A percentile compares a stretch with the other conserved stretches of the same genome.
Evolutionary conservation across 2,888 invertebrate species (phyloP).

Genomic region (Trypoxylon attenuatum): DNA sequence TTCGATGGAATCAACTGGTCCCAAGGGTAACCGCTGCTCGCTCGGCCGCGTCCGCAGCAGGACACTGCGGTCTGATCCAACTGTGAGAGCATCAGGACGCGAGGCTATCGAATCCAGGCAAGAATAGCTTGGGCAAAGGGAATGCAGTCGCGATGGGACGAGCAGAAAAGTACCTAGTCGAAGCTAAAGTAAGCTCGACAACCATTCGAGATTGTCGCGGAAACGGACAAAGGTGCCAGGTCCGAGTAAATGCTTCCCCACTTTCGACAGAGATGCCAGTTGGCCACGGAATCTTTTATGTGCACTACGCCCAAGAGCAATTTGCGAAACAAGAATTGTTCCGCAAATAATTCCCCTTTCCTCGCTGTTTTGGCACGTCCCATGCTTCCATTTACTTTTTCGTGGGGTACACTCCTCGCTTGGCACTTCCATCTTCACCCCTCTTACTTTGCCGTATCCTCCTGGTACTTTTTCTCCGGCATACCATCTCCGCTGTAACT

Average conservation of each 20-base stretch:
- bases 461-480: background rate
- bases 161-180: too few species aligned
- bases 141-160: too few species aligned
- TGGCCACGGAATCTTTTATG: background rate
- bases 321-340: slow-evolving; percentile 27
- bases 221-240: slow-evolving; percentile 28
- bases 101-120: slow-evolving; percentile 4
- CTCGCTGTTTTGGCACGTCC: background rate
- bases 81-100: slow-evolving; percentile 11
- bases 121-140: background rate
- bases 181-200: too few species aligned
- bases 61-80: slow-evolving; percentile 28
- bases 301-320: slow-evolving; percentile 1
- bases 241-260: slow-evolving; percentile 15
- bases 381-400: background rate
- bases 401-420: background rate
- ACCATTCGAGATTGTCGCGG: slow-evolving; percentile 16
- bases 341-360: slow-evolving; percentile 30
- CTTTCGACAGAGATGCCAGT: slow-evolving; percentile 6
- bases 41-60: slow-evolving; percentile 13
- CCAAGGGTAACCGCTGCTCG: slow-evolving; percentile 14
- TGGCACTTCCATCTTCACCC: background rate
- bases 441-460: background rate
- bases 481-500: background rate
- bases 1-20: slow-evolving; percentile 24